These are phyloP conservation scores for Poeciliopsis prolifica DNA, from an alignment of 2,113 vertebrate genomes.

Conservation along the genomic window DNA sequence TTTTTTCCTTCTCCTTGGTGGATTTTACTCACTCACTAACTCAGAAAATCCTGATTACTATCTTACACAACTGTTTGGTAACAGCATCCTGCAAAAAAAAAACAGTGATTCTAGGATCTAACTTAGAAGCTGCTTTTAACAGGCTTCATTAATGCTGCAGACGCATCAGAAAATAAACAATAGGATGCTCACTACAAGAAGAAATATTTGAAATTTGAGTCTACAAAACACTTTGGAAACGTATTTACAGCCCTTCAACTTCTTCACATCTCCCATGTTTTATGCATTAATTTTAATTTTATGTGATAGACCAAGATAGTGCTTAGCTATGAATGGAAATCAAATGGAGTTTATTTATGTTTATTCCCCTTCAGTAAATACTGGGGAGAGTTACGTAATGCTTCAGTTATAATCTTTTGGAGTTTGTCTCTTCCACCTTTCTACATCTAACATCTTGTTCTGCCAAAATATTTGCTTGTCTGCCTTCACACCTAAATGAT, in stretches of 20 bases:
- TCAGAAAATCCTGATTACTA: conserved; percentile 24
- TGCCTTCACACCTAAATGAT: background rate
- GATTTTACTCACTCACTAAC: conserved; percentile 1
- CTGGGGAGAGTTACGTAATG: background rate
- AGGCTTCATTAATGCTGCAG: background rate
- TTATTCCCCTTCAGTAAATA: background rate
- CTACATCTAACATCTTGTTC: background rate
- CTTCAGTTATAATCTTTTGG: background rate
- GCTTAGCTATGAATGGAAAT: no score
- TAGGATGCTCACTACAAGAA: background rate
- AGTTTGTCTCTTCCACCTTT: background rate
- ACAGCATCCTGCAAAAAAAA: background rate
- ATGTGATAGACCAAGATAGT: no score
- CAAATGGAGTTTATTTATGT: background rate
- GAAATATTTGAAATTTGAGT: background rate
- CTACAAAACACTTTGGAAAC: background rate
- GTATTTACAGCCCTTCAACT: background rate
- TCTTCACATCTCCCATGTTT: background rate
- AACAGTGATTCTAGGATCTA: background rate
- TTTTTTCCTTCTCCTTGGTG: conserved; percentile 11
- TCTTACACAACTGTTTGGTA: conserved; percentile 21
- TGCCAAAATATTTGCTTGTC: background rate
- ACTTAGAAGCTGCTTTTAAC: background rate
- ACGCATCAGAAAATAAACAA: background rate
- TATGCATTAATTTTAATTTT: no score